These are phyloP conservation scores for Saiga tatarica DNA, from an alignment of 2,113 vertebrate genomes.

Conservation along the genomic window DNA sequence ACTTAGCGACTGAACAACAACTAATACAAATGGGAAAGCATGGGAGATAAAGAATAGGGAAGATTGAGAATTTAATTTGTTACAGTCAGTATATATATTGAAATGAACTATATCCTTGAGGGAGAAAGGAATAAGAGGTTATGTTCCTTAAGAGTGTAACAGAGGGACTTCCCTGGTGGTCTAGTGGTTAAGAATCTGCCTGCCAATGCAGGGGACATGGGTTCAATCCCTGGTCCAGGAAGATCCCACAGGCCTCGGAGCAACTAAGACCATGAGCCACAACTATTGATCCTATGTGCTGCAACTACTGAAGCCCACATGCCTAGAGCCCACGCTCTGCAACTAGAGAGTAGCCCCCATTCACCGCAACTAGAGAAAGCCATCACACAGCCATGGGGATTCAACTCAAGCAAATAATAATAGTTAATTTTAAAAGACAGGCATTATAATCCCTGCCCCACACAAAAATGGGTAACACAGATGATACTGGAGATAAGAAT, in stretches of 20 bases:
- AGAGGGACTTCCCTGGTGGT: background rate
- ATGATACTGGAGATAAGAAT: background rate
- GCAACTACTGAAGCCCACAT: background rate
- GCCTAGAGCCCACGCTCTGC: background rate
- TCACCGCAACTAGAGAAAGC: accelerated
- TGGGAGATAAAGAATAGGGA: background rate
- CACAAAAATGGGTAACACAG: background rate
- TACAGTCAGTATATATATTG: background rate
- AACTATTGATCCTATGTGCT: background rate
- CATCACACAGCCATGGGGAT: background rate
- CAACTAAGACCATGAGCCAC: background rate
- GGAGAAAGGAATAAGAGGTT: background rate
- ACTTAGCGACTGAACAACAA: background rate
- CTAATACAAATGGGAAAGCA: background rate
- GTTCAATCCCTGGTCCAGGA: background rate
- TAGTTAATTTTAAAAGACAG: background rate
- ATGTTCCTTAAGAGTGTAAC: background rate
- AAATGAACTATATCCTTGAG: background rate
- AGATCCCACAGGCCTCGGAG: background rate
- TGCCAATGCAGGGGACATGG: background rate
- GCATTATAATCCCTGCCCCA: background rate
- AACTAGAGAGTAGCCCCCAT: background rate
- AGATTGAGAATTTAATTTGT: slow-evolving; percentile 20
- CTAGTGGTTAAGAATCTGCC: background rate
- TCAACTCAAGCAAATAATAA: background rate